These are phyloP conservation scores for Petaurus breviceps DNA, from an alignment of 2,113 vertebrate genomes.

Conservation along the genomic window DNA sequence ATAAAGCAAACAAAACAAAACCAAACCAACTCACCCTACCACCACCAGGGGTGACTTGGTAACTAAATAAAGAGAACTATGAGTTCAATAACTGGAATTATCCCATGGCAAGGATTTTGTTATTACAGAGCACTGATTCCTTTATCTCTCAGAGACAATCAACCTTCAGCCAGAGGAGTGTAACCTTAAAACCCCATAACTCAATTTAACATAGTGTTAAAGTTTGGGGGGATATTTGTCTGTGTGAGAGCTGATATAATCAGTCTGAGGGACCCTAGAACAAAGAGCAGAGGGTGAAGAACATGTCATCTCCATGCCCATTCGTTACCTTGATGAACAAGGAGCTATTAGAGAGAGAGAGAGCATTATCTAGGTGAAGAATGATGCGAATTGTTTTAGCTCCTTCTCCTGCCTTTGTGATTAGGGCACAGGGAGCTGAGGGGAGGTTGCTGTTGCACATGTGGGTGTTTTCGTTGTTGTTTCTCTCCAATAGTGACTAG, in stretches of 20 bases:
- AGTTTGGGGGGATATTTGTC: slow-evolving; percentile 84
- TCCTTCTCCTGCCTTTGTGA: slow-evolving; percentile 69
- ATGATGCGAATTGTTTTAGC: slow-evolving; percentile 77
- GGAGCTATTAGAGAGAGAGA: slow-evolving; percentile 83
- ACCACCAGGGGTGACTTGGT: slow-evolving; percentile 49
- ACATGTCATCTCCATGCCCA: slow-evolving; percentile 78
- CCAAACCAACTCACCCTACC: background rate
- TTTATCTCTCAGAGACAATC: slow-evolving; percentile 83
- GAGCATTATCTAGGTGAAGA: slow-evolving; percentile 83
- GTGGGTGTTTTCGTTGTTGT: background rate
- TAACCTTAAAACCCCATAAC: slow-evolving; percentile 84
- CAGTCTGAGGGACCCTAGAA: slow-evolving; percentile 82
- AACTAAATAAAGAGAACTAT: slow-evolving; percentile 75
- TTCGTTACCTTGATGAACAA: slow-evolving; percentile 88
- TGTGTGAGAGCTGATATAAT: slow-evolving; percentile 82
- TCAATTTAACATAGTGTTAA: slow-evolving; percentile 83
- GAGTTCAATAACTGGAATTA: slow-evolving; percentile 75
- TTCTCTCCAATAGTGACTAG: slow-evolving; percentile 19
- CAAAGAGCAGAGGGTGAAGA: slow-evolving; percentile 83
- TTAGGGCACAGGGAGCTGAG: slow-evolving; percentile 45
- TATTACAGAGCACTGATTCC: slow-evolving; percentile 73
- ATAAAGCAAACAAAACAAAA: slow-evolving; percentile 29
- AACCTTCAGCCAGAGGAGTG: slow-evolving; percentile 82
- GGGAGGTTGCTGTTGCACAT: slow-evolving; percentile 25
- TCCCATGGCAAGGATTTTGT: slow-evolving; percentile 75